Evolutionary conservation across 1,140 invertebrate genomes (phyloP), one percentile per base, ranked within the genome.

Genomic region (Drosophila prosaltans): DNA sequence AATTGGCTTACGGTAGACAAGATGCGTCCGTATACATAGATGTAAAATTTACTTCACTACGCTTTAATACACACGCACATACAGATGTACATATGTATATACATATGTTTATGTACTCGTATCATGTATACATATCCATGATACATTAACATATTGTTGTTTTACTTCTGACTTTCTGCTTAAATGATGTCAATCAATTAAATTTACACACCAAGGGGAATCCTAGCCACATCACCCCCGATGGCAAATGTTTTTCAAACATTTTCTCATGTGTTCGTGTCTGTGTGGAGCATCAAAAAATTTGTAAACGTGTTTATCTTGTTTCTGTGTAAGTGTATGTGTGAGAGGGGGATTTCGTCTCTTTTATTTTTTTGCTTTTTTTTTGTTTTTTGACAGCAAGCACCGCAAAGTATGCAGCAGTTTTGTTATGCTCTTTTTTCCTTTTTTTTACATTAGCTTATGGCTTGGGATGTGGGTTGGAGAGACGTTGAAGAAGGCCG

Each of bases 171-270:
- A 66, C 67, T 72, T 74, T 67, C 67, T 82, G 81, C 67, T 74
- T 69, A 78, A 84, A 83, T 78, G 79, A 84, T 86, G 78, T 85
- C 81, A 84, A 84, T 86, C 82, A 84, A 84, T 84, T 84, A 86
- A 85, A 84, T 78, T 78, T 78, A 71, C 78, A 69, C 72, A 78
- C 65, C 74, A 66, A 62, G 40, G 30, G 48, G 36, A 51, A 61
- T 51, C 69, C 45, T 11, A 8, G 21, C 45, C 45, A 57, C 51
- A 21, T 64, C 16, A 16, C 65, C 45, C 65, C 62, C 65, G 69
- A 45, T 80, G 76, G 63, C 77, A 66, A 48, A 48, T 48, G 16
- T 55, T 65, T 68, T 74, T 80, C 69, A 66, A 81, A 85, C 63
- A 84, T 85, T 85, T 84, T 81, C 21, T 72, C 78, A 84, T 85